Base-by-base conservation (phyloP, 2,113 vertebrate species). In the Leucoraja erinaceus region DNA sequence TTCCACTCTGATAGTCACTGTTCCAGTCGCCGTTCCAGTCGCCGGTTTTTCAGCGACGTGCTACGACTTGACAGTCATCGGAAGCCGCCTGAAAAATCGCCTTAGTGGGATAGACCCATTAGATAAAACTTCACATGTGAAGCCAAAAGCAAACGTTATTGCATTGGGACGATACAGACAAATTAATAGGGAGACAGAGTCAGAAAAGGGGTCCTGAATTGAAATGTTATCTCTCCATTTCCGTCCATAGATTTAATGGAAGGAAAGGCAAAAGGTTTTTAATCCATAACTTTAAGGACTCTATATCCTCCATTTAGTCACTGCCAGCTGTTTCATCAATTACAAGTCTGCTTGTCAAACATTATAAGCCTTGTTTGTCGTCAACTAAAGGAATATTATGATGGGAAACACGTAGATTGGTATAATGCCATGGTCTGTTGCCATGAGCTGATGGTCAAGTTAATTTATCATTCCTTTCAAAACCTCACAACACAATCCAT, bases 381-480 rank as follows among this genome's bases (percentile, higher is more conserved):
- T n/a, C n/a, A n/a, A n/a, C n/a, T n/a, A n/a, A 72, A 91, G 68
- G 90, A 72, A 72, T 54, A 91, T 72, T 68, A 72, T 91, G 90
- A 90, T 90, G 86, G 66, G 86, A 91, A 74, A 47, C 31, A 54
- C 18, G 54, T 47, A 54, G 90, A 10, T 91, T 91, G 20, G 68
- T 91, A 12, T 91, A 72, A 47, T 74, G 66, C 90, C 66, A 91
- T 25, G 22, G 12, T 47, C 68, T 54, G 4, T 28, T 47, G 66
- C 68, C 90, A 70, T 54, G 18, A 72, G 70, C 90, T 91, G 90
- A 20, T 91, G 90, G 66, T 91, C 66, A 91, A 47, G 22, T 74
- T 74, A 68, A 74, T 74, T 91, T 74, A 72, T 91, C 66, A 91
- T 28, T 91, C 33, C 90, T 74, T 91, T 91, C 90, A 74, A 91